phyloP scores from a whole-genome alignment of 2,888 invertebrate genomes.

The Rhagium mordax region DNA sequence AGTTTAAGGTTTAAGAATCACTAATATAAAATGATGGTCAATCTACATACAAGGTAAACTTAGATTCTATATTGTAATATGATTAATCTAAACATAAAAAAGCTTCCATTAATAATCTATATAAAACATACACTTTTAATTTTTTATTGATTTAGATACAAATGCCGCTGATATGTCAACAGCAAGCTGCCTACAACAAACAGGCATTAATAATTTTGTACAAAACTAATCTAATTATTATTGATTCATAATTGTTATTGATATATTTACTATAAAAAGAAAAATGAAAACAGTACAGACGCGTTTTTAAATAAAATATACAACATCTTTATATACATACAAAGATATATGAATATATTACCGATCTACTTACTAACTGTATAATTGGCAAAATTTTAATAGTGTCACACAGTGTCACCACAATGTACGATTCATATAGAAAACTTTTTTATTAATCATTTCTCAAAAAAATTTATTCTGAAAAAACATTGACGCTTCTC shows the following conservation, averaged over 20 bases:
- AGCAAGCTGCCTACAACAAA: constrained; percentile 51
- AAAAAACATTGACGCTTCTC: no score
- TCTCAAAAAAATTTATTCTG: no score
- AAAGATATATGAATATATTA: constrained; percentile 2
- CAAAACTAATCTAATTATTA: constrained; percentile 57
- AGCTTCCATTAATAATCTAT: constrained; percentile 33
- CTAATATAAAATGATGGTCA: constrained; percentile 45
- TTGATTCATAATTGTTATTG: constrained; percentile 41
- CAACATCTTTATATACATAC: constrained; percentile 36
- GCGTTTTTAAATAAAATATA: constrained; percentile 11
- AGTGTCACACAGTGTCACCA: background rate
- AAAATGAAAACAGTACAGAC: constrained; percentile 16
- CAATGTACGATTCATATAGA: no score
- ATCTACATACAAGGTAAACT: constrained; percentile 16
- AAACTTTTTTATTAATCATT: no score
- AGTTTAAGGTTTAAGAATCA: constrained; percentile 33
- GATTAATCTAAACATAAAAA: constrained; percentile 34
- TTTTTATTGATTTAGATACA: constrained; percentile 26
- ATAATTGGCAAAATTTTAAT: constrained; percentile 36
- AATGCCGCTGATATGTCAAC: constrained; percentile 54
- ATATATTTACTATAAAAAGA: constrained; percentile 24
- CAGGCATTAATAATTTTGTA: constrained; percentile 52
- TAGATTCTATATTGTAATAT: constrained; percentile 24
- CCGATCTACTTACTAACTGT: constrained; percentile 31
- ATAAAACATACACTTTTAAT: constrained; percentile 23